phyloP scores from a whole-genome alignment of 2,888 invertebrate species.

The Zonitis immaculata region DNA sequence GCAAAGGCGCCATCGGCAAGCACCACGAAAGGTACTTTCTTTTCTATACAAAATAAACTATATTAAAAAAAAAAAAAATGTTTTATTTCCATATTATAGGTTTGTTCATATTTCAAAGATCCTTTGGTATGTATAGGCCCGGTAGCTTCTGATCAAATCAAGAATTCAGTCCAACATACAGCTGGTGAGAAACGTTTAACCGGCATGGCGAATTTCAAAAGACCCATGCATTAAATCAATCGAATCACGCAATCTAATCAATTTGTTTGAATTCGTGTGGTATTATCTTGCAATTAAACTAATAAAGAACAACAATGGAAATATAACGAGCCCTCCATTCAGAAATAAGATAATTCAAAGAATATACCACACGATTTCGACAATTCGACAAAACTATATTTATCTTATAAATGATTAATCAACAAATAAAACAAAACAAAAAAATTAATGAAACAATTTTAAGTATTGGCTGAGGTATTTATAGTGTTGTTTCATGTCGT shows the following conservation, averaged over 20 bases:
- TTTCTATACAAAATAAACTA: too few species aligned
- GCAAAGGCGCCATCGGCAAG: conserved; percentile 79
- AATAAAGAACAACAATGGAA: too few species aligned
- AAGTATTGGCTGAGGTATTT: conserved; percentile 48
- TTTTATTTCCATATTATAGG: too few species aligned
- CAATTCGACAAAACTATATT: too few species aligned
- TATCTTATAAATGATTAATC: too few species aligned
- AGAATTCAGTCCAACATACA: conserved; percentile 67
- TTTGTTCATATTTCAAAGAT: conserved; percentile 89
- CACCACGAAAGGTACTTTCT: conserved; percentile 67
- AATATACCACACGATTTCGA: not conserved
- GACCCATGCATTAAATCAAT: conserved; percentile 45
- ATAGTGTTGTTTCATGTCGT: conserved; percentile 35
- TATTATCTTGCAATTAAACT: conserved; percentile 10
- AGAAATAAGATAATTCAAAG: not conserved
- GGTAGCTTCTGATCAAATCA: conserved; percentile 73
- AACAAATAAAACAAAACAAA: too few species aligned
- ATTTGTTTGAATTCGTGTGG: conserved; percentile 17
- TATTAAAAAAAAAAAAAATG: too few species aligned
- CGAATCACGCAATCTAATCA: not conserved
- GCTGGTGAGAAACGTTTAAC: conserved; percentile 78
- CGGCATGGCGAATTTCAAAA: conserved; percentile 50
- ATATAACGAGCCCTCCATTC: conserved; percentile 30
- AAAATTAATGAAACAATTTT: too few species aligned
- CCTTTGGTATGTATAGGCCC: conserved; percentile 83